Evolutionary conservation across 2,113 vertebrate species (phyloP).

Genomic region (Lepus americanus): DNA sequence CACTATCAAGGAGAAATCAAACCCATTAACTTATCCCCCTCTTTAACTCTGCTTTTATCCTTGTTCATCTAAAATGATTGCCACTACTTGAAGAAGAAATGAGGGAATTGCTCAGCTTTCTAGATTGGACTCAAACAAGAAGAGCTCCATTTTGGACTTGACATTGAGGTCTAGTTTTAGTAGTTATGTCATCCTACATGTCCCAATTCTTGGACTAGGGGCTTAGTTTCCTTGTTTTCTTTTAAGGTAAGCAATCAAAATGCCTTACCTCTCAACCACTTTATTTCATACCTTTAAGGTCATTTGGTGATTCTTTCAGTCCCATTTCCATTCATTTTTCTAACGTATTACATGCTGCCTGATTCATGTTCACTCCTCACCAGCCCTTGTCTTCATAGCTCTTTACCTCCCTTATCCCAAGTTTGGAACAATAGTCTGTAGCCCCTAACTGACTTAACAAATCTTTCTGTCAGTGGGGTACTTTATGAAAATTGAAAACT

Average conservation of each 20-base stretch:
- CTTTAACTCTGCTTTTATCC: background rate
- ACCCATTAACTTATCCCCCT: fast-evolving
- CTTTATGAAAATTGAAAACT: slow-evolving; percentile 88
- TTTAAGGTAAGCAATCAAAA: background rate
- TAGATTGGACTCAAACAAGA: background rate
- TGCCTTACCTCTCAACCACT: too few species aligned
- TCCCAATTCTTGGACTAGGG: background rate
- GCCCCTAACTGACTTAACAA: slow-evolving; percentile 84
- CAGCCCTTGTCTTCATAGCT: background rate
- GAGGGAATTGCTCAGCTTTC: background rate
- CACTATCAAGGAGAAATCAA: background rate
- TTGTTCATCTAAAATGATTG: background rate
- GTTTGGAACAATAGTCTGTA: slow-evolving; percentile 71
- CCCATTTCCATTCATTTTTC: background rate
- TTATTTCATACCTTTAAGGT: background rate
- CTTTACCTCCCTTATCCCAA: background rate
- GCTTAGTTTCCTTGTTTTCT: background rate
- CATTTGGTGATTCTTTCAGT: background rate
- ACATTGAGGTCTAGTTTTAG: background rate
- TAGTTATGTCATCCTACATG: background rate
- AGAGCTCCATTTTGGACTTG: background rate
- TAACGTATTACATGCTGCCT: too few species aligned
- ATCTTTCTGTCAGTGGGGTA: slow-evolving; percentile 86
- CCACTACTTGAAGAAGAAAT: background rate
- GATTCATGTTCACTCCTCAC: fast-evolving